phyloP scores from a whole-genome alignment of 2,888 invertebrate genomes.

The Tetragnatha montana region DNA sequence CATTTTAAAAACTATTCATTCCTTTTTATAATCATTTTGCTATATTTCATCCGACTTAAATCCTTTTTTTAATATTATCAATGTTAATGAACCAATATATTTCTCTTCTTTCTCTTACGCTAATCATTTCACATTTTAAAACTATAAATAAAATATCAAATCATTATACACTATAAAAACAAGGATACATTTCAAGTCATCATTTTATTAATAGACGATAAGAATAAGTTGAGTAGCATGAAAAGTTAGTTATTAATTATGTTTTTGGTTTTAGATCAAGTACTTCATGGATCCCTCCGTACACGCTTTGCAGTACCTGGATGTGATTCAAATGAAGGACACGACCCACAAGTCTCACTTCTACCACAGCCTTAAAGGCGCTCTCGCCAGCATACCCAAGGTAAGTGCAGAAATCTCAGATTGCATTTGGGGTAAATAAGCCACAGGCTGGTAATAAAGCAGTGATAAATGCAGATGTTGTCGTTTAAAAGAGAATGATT shows the following conservation, averaged over 20 bases:
- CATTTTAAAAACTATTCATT: too few relatives aligned
- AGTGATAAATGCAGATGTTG: too few relatives aligned
- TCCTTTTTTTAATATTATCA: too few relatives aligned
- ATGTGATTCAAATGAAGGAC: conserved; percentile 94
- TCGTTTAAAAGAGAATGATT: too few relatives aligned
- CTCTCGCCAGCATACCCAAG: conserved; percentile 90
- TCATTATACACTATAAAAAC: background rate
- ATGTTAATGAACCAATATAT: too few relatives aligned
- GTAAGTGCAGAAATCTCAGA: conserved; percentile 78
- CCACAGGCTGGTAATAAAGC: too few relatives aligned
- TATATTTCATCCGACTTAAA: too few relatives aligned
- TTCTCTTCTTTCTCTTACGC: too few relatives aligned
- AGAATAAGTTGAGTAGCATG: background rate
- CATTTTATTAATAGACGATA: background rate
- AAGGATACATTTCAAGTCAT: background rate
- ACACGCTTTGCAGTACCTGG: conserved; percentile 92
- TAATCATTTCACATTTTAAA: too few relatives aligned
- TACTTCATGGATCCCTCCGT: conserved; percentile 89
- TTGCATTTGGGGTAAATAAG: too few relatives aligned
- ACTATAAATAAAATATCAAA: background rate
- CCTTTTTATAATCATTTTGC: too few relatives aligned
- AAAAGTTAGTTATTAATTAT: background rate
- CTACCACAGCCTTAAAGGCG: conserved; percentile 90
- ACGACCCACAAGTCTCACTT: conserved; percentile 91
- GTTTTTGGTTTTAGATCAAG: conserved; percentile 75